These are phyloP conservation scores for Pristiophorus japonicus DNA, from an alignment of 2,113 vertebrate genomes.

Conservation along the genomic window DNA sequence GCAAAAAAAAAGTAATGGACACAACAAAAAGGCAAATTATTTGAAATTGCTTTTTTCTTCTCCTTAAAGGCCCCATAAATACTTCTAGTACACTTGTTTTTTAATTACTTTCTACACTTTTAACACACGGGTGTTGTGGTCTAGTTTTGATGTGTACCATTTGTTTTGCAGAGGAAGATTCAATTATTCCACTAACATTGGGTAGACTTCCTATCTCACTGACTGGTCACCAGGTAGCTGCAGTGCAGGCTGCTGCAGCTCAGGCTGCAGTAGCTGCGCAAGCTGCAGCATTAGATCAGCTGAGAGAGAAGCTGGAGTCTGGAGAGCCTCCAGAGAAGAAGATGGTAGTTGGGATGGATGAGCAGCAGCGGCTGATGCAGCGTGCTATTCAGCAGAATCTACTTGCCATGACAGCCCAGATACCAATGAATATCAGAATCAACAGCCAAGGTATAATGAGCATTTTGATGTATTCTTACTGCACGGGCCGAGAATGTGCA, in stretches of 20 bases:
- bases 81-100: not conserved
- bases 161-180: slow-evolving; percentile 70
- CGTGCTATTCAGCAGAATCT: slow-evolving; percentile 90
- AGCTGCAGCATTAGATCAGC: slow-evolving; percentile 81
- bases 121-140: not conserved
- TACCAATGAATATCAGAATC: slow-evolving; percentile 97
- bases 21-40: not conserved
- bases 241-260: slow-evolving; percentile 61
- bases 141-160: not conserved
- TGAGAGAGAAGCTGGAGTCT: slow-evolving; percentile 85
- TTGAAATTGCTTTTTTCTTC: not conserved
- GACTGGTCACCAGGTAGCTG: slow-evolving; percentile 71
- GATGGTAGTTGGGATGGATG: slow-evolving; percentile 75
- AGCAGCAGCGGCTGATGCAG: slow-evolving; percentile 86
- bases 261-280: slow-evolving; percentile 77
- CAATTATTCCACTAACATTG: slow-evolving; percentile 58
- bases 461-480: not conserved
- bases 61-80: not conserved
- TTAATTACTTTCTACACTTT: not conserved
- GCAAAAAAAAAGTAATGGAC: not conserved
- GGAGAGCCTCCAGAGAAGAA: slow-evolving; percentile 93
- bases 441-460: slow-evolving; percentile 76
- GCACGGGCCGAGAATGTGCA: not conserved
- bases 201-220: slow-evolving; percentile 66
- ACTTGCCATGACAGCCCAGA: slow-evolving; percentile 84